Evolutionary conservation across 1,140 invertebrate genomes (phyloP).

Genomic region (Heliothis subflexa): DNA sequence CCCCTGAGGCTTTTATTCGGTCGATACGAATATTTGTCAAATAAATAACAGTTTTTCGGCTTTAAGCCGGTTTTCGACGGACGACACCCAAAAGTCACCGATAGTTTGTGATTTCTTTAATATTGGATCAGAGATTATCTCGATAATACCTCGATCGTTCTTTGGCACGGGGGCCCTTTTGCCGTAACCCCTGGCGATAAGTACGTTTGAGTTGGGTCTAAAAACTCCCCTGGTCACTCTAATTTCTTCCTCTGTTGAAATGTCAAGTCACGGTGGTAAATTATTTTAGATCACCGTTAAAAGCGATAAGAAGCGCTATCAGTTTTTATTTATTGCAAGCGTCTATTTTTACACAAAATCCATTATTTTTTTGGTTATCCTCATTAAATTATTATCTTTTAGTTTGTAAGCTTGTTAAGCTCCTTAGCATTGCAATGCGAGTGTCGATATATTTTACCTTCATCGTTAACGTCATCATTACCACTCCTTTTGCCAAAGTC

Average conservation of each 20-base stretch:
- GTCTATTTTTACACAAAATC: conserved; percentile 26
- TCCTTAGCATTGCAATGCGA: conserved; percentile 7
- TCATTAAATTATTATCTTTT: background rate
- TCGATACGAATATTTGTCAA: conserved; percentile 57
- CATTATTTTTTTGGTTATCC: background rate
- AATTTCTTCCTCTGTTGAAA: conserved; percentile 73
- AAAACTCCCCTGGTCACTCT: conserved; percentile 75
- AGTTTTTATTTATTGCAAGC: conserved; percentile 48
- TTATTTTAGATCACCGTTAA: conserved; percentile 41
- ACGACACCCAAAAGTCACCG: conserved; percentile 52
- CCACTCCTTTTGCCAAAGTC: conserved; percentile 76
- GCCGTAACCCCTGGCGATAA: conserved; percentile 78
- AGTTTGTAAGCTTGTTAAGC: conserved; percentile 13
- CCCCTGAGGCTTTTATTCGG: conserved; percentile 57
- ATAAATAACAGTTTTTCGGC: conserved; percentile 51
- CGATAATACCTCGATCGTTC: conserved; percentile 64
- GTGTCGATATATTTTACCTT: conserved; percentile 67
- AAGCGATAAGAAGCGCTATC: conserved; percentile 49
- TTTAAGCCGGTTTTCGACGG: conserved; percentile 55
- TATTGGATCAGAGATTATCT: conserved; percentile 59
- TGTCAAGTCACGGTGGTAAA: conserved; percentile 52
- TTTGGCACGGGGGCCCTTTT: conserved; percentile 65
- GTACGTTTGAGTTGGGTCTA: conserved; percentile 74
- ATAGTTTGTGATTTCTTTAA: conserved; percentile 50
- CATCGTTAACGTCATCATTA: conserved; percentile 70